These are phyloP conservation scores for Neoseiulus cucumeris DNA, from an alignment of 1,140 invertebrate species.

Conservation along the genomic window DNA sequence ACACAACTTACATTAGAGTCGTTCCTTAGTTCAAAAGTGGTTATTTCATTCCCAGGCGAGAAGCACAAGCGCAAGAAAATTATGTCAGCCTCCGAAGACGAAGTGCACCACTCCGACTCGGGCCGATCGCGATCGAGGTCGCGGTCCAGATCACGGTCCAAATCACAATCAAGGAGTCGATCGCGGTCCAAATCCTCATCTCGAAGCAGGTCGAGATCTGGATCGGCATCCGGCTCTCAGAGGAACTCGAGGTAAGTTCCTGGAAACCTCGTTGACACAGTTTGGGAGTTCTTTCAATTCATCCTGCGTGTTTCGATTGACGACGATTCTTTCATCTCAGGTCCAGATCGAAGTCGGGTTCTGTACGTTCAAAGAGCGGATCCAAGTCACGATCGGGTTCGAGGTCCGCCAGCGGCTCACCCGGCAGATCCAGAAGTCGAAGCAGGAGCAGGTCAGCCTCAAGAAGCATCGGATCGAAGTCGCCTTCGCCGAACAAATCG, in stretches of 20 bases:
- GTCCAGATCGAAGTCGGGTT: too few species aligned
- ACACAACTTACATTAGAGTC: not conserved
- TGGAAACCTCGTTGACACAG: too few species aligned
- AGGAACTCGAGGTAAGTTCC: too few species aligned
- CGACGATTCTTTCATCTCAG: too few species aligned
- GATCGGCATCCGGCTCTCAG: too few species aligned
- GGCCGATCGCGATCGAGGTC: not conserved
- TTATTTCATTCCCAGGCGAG: not conserved
- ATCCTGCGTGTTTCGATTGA: too few species aligned
- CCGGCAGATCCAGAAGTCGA: not conserved
- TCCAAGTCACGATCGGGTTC: conserved; percentile 8
- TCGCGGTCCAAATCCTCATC: not conserved
- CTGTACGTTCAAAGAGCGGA: too few species aligned
- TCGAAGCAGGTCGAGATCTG: too few species aligned
- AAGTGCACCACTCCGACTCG: not conserved
- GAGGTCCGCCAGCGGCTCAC: not conserved
- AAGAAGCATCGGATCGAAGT: not conserved
- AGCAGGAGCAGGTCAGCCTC: not conserved
- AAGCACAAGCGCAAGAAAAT: not conserved
- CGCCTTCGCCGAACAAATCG: not conserved
- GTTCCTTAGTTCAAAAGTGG: not conserved
- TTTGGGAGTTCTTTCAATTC: too few species aligned
- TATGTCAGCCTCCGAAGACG: conserved; percentile 4
- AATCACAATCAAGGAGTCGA: not conserved
- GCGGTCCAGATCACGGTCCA: not conserved